A percentile compares a stretch with the other conserved stretches of the same genome.
Evolutionary conservation across 2,797 vertebrate genomes (phyloP).

Genomic region (Thripadectes ignobilis): DNA sequence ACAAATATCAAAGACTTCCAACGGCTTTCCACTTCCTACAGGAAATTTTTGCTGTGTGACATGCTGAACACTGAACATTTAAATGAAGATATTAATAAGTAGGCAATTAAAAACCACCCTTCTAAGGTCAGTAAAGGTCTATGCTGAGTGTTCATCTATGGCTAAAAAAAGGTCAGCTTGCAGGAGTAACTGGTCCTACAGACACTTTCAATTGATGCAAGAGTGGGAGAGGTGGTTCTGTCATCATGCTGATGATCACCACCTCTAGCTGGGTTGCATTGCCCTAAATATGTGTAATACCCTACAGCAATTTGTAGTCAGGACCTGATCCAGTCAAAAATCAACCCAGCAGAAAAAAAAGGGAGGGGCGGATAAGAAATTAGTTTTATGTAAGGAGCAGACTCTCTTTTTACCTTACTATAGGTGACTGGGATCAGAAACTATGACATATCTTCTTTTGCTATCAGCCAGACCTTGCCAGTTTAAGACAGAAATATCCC

Average conservation of each 20-base stretch:
- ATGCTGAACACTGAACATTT: not conserved
- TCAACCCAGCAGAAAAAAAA: not conserved
- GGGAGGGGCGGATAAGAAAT: not conserved
- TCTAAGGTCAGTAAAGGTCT: not conserved
- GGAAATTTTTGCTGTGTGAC: not conserved
- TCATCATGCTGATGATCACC: not conserved
- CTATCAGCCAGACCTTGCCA: not conserved
- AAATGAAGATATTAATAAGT: not conserved
- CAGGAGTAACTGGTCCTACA: not conserved
- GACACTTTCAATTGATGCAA: not conserved
- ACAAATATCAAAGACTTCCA: not conserved
- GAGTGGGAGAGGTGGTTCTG: not conserved
- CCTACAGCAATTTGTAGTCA: not conserved
- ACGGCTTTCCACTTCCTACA: not conserved
- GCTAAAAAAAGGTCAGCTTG: not conserved
- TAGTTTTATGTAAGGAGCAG: not conserved
- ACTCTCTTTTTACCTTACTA: not conserved
- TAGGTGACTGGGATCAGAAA: not conserved
- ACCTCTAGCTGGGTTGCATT: not conserved
- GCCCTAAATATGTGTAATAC: not conserved
- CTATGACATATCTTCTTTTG: not conserved
- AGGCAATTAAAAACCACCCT: not conserved
- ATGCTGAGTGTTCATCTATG: not conserved
- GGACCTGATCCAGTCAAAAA: not conserved
- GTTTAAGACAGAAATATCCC: not conserved